Evolutionary conservation across 2,113 vertebrate genomes (phyloP).

Genomic region (Burhinus oedicnemus): DNA sequence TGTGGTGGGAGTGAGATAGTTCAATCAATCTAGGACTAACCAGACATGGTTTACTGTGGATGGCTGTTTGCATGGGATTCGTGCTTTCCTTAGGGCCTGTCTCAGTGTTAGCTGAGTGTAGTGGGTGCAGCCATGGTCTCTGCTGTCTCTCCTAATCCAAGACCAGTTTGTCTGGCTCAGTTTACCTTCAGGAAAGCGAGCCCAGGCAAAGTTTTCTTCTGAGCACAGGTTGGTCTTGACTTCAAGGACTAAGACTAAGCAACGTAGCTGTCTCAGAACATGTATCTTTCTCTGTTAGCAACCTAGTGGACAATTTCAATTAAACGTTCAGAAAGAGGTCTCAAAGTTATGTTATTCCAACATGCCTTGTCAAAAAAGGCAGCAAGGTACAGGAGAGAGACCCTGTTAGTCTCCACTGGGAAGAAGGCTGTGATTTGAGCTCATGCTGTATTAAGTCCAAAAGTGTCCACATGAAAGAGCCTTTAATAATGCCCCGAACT

Average conservation of each 20-base stretch:
- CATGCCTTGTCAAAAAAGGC: neutral
- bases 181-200: neutral
- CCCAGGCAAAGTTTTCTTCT: neutral
- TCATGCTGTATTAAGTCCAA: neutral
- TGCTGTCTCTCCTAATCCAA: neutral
- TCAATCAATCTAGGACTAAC: neutral
- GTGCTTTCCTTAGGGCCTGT: neutral
- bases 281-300: neutral
- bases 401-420: neutral
- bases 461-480: neutral
- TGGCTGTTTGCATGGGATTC: neutral
- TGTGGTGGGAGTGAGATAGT: neutral
- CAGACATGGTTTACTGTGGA: neutral
- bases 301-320: neutral
- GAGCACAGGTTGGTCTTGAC: neutral
- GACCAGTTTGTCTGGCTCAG: neutral
- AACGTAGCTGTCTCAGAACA: neutral
- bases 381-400: neutral
- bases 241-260: neutral
- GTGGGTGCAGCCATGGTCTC: neutral
- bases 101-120: neutral
- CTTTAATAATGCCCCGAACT: neutral
- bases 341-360: neutral
- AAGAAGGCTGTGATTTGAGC: neutral
- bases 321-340: neutral